Conservation (phyloP, 2,888 invertebrate genomes). For the Gortyna flavago region DNA sequence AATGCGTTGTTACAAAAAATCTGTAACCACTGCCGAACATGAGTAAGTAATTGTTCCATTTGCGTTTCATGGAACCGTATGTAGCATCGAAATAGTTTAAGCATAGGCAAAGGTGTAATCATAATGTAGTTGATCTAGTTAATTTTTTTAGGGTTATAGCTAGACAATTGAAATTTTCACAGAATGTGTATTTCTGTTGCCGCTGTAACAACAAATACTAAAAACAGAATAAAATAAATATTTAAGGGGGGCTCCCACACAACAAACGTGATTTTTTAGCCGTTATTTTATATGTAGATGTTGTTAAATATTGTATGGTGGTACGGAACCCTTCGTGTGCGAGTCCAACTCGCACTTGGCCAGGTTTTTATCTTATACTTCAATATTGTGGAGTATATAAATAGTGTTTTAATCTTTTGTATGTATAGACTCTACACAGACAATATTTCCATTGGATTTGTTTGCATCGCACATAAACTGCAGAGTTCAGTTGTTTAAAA, state of each 20-base stretch:
- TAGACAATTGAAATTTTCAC: no score
- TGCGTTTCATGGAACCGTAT: slow-evolving; percentile 7
- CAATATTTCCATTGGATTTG: background rate
- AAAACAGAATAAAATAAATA: no score
- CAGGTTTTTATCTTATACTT: background rate
- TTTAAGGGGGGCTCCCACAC: no score
- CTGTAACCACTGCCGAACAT: slow-evolving; percentile 16
- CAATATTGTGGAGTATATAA: background rate
- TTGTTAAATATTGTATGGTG: no score
- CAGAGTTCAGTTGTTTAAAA: background rate
- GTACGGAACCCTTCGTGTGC: no score
- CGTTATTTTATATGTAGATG: no score
- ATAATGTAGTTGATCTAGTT: background rate
- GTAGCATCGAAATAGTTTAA: slow-evolving; percentile 1
- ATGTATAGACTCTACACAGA: background rate
- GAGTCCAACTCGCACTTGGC: no score
- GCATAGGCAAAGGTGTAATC: background rate
- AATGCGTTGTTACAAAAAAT: slow-evolving; percentile 33
- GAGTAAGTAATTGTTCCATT: slow-evolving; percentile 10
- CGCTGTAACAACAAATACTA: no score
- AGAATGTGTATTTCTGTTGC: no score
- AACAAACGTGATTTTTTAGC: no score
- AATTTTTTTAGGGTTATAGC: no score
- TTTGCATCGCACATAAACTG: background rate
- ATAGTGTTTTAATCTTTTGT: background rate